Evolutionary conservation across 2,797 vertebrate species (phyloP).

Genomic region (Trachurus trachurus): DNA sequence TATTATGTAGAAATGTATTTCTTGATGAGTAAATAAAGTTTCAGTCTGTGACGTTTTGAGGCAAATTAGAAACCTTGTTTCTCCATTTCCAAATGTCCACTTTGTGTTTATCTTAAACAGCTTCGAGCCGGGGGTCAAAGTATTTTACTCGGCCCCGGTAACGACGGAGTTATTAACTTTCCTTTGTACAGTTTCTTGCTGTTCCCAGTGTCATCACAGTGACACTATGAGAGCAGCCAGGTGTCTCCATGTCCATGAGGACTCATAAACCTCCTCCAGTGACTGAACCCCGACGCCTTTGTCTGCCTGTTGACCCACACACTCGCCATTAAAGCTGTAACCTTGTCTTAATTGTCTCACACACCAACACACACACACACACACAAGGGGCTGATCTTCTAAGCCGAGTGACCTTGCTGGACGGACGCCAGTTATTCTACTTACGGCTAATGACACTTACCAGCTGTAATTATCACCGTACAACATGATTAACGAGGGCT

Average conservation of each 20-base stretch:
- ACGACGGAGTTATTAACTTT: too few relatives aligned
- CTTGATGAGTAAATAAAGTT: too few relatives aligned
- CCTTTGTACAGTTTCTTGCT: too few relatives aligned
- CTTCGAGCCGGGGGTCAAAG: too few relatives aligned
- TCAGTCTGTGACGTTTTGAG: too few relatives aligned
- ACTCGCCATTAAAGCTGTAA: slow-evolving; percentile 36
- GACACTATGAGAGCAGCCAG: not conserved
- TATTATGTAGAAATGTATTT: not conserved
- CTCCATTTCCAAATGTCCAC: too few relatives aligned
- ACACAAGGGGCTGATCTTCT: slow-evolving; percentile 16
- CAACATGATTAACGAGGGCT: slow-evolving; percentile 66
- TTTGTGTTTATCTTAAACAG: too few relatives aligned
- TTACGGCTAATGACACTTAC: slow-evolving; percentile 62
- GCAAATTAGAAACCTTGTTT: too few relatives aligned
- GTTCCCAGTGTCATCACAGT: too few relatives aligned
- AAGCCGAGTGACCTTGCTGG: slow-evolving; percentile 66
- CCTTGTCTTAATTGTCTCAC: slow-evolving; percentile 10
- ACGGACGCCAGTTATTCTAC: slow-evolving; percentile 52
- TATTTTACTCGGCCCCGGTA: too few relatives aligned
- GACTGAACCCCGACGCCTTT: slow-evolving; percentile 2
- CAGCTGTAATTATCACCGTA: slow-evolving; percentile 51
- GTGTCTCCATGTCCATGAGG: not conserved
- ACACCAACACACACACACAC: not conserved
- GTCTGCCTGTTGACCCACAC: slow-evolving; percentile 23
- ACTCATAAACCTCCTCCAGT: slow-evolving; percentile 1